Evolutionary conservation across 2,888 invertebrate species (phyloP).

Genomic region (Phengaris alcon): DNA sequence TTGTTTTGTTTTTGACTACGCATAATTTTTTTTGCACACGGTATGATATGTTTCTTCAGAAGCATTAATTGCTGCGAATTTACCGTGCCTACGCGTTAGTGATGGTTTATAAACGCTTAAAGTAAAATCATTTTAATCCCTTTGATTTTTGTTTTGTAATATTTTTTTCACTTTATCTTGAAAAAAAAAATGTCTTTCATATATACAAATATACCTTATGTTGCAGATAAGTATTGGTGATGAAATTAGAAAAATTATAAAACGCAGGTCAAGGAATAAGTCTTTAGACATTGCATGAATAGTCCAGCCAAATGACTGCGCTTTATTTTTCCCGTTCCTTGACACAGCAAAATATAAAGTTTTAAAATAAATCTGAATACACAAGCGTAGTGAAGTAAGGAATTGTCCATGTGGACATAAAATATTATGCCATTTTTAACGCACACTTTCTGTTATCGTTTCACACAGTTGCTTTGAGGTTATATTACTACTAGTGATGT

Average conservation of each 20-base stretch:
- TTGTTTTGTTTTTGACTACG: neutral
- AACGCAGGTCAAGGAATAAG: neutral
- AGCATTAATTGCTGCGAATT: too few relatives aligned
- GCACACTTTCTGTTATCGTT: constrained; percentile 39
- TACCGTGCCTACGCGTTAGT: too few relatives aligned
- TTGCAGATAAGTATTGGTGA: too few relatives aligned
- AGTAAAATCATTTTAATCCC: too few relatives aligned
- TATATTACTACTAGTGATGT: constrained; percentile 34
- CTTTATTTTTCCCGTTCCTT: neutral
- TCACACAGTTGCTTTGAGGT: constrained; percentile 39
- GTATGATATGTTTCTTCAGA: too few relatives aligned
- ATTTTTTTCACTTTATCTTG: too few relatives aligned
- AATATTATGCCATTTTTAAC: constrained; percentile 38
- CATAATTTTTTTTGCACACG: too few relatives aligned
- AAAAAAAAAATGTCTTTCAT: too few relatives aligned
- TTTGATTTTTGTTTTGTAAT: too few relatives aligned
- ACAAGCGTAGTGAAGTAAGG: constrained; percentile 1
- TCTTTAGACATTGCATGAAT: neutral
- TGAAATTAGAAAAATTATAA: neutral
- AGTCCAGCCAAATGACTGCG: neutral
- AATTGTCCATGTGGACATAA: constrained; percentile 31
- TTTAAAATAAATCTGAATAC: constrained; percentile 34
- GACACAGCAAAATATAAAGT: constrained; percentile 31
- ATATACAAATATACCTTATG: too few relatives aligned
- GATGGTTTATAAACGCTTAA: too few relatives aligned